Base-by-base conservation (phyloP, 2,113 vertebrate genomes). In the Spea bombifrons region DNA sequence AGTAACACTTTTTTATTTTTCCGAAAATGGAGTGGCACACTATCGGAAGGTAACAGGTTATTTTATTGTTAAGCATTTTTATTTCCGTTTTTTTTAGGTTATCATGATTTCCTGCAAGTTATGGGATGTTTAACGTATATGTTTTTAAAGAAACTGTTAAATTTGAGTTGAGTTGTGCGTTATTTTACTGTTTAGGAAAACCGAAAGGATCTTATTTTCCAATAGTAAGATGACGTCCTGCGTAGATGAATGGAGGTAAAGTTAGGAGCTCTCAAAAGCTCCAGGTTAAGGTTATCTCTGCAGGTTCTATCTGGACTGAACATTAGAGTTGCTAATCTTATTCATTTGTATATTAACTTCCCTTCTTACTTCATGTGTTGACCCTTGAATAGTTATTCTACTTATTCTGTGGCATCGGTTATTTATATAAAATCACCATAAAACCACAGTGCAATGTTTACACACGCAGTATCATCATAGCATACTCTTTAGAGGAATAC, bases 161-260 rank as follows among this genome's bases (percentile, higher is more conserved):
- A 50, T n/a, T n/a, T n/a, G n/a, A n/a, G n/a, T n/a, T 50, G 46
- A 47, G 67, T n/a, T 79, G 15, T 79, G 16, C 70, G 46, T 79
- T 79, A 79, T 79, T 79, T 79, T 73, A 57, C 77, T 73, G 57
- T 79, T 73, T 66, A 79, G 77, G 77, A 5, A 50, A 57, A 7
- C 50, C 50, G 43, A 13, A 73, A 66, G 77, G 63, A 79, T 67
- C 0, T 85, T 84, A 65, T 6, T 63, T 63, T 47, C 75, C 66
- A 70, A 77, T 82, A 81, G 61, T 79, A 68, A 81, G 81, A 84
- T 0, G 0, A 69, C 82, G 63, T 70, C 81, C 70, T 0, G 1
- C 47, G 7, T 81, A n/a, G 78, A 82, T 66, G 82, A 69, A 48
- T 0, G 0, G 75, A 87, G 87, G 85, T 87, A 84, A 82, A 44